Evolutionary conservation across 2,888 invertebrate species (phyloP).

Genomic region (Notocelia uddmanniana): DNA sequence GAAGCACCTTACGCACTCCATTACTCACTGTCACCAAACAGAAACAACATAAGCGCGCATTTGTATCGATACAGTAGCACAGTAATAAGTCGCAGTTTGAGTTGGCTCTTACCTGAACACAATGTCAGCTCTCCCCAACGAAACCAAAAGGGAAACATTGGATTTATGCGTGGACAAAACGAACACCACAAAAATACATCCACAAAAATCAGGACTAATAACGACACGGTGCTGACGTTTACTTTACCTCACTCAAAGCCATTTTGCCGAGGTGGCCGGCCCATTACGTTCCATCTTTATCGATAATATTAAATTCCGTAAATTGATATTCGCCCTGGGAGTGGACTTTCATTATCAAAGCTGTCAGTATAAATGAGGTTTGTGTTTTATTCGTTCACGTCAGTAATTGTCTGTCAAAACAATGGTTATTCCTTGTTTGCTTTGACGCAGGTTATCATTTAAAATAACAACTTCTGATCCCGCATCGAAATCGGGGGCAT

Average conservation of each 20-base stretch:
- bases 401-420: background rate
- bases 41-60: background rate
- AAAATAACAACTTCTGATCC: background rate
- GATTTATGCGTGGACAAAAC: too few relatives aligned
- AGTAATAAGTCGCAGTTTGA: background rate
- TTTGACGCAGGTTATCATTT: background rate
- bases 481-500: background rate
- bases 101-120: background rate
- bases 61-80: too few relatives aligned
- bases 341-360: slow-evolving; percentile 34
- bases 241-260: slow-evolving; percentile 33
- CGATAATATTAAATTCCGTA: slow-evolving; percentile 36
- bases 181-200: background rate
- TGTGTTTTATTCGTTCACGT: background rate
- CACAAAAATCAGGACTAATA: background rate
- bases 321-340: slow-evolving; percentile 37
- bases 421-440: background rate
- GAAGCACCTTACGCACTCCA: background rate
- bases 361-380: slow-evolving; percentile 28
- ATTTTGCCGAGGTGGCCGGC: slow-evolving; percentile 17
- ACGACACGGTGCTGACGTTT: slow-evolving; percentile 1
- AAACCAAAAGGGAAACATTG: background rate
- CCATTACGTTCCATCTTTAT: slow-evolving; percentile 27
- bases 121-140: background rate
- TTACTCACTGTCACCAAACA: background rate